Percentiles rank a stretch among this genome's conserved stretches.
Conservation (phyloP, 2,888 invertebrate genomes). For the Dryadula phaetusa region DNA sequence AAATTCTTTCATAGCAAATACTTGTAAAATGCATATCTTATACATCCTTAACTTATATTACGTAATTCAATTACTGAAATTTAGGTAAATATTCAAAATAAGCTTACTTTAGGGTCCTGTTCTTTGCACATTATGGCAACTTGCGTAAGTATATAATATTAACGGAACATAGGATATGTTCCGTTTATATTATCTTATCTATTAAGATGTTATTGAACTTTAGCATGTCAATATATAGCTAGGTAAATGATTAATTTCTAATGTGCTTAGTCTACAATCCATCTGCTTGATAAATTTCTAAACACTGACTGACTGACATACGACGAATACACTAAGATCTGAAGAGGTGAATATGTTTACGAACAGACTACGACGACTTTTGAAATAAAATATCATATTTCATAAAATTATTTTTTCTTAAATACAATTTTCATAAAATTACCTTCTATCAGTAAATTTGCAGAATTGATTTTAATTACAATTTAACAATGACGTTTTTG, state of each 20-base stretch:
- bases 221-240: slow-evolving; percentile 2
- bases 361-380: neutral
- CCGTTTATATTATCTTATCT: neutral
- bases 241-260: slow-evolving; percentile 7
- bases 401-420: too few relatives aligned
- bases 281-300: slow-evolving; percentile 14
- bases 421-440: too few relatives aligned
- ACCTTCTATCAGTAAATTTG: neutral
- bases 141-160: too few relatives aligned
- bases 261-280: slow-evolving; percentile 14
- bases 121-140: too few relatives aligned
- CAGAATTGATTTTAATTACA: neutral
- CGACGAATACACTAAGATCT: neutral
- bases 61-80: too few relatives aligned
- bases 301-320: slow-evolving; percentile 4
- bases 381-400: neutral
- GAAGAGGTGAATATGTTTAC: neutral
- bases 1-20: neutral
- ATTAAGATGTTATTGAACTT: slow-evolving; percentile 2
- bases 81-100: too few relatives aligned
- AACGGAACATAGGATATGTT: too few relatives aligned
- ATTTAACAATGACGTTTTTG: neutral
- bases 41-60: too few relatives aligned
- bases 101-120: too few relatives aligned
- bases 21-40: too few relatives aligned